Evolutionary conservation across 53 echinoderm and acorn worm genomes (phyloP).

Genomic region (Paracentrotus lividus): DNA sequence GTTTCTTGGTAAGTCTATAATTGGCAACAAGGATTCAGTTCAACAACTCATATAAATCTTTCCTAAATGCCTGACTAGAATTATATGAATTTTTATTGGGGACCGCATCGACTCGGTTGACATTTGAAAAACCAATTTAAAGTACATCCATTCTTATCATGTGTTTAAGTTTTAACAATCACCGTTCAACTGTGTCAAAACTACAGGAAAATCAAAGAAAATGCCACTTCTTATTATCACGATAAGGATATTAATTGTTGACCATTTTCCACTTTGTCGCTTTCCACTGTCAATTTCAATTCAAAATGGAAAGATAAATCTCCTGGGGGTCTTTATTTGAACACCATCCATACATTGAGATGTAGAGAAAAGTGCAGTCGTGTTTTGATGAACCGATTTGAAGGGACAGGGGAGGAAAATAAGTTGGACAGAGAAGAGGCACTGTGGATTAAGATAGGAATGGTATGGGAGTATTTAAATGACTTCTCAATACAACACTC

Average conservation of each 20-base stretch:
- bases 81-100: slow-evolving; percentile 22
- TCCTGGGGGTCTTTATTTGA: slow-evolving; percentile 3
- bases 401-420: background rate
- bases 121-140: slow-evolving; percentile 18
- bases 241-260: slow-evolving; percentile 22
- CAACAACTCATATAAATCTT: slow-evolving; percentile 18
- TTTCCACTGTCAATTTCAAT: slow-evolving; percentile 55
- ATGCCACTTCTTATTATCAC: background rate
- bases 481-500: background rate
- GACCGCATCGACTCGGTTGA: slow-evolving; percentile 14
- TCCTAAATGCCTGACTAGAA: background rate
- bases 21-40: too few species aligned
- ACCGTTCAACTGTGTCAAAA: slow-evolving; percentile 15
- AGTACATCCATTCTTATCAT: background rate
- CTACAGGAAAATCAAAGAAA: slow-evolving; percentile 20
- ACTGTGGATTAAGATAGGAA: background rate
- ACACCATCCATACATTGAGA: slow-evolving; percentile 9
- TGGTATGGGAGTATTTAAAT: slow-evolving; percentile 3
- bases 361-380: slow-evolving; percentile 45
- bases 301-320: background rate
- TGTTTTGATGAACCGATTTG: slow-evolving; percentile 54
- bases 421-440: background rate
- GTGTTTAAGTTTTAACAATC: background rate
- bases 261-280: slow-evolving; percentile 46
- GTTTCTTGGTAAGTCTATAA: too few species aligned